phyloP scores from a whole-genome alignment of 2,888 invertebrate genomes.

The Masnerella sp. region DNA sequence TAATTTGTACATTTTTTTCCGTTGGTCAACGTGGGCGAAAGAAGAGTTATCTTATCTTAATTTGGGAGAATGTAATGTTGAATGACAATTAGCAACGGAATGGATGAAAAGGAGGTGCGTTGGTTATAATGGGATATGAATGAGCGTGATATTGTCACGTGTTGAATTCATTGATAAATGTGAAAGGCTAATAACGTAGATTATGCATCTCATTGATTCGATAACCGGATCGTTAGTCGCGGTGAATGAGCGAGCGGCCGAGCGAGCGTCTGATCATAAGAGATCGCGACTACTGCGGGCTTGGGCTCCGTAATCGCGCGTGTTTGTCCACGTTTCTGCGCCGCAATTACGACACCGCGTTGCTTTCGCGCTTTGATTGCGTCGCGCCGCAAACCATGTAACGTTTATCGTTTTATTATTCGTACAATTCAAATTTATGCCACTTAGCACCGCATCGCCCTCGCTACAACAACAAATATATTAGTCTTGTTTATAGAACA shows the following conservation, averaged over 20 bases:
- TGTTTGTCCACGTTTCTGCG: slow-evolving; percentile 32
- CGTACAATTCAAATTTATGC: slow-evolving; percentile 45
- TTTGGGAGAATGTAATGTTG: neutral
- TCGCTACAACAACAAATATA: neutral
- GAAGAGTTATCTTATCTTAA: too few relatives aligned
- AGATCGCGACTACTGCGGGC: slow-evolving; percentile 55
- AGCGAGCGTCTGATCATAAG: slow-evolving; percentile 59
- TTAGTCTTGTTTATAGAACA: too few relatives aligned
- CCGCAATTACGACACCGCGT: slow-evolving; percentile 56
- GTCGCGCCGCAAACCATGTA: slow-evolving; percentile 30
- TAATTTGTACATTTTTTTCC: too few relatives aligned
- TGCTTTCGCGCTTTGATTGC: slow-evolving; percentile 53
- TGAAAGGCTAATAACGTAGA: slow-evolving; percentile 53
- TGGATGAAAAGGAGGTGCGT: neutral
- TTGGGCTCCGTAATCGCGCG: slow-evolving; percentile 24
- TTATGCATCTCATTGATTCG: slow-evolving; percentile 58
- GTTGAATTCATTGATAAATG: slow-evolving; percentile 50
- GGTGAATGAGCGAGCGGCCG: slow-evolving; percentile 41
- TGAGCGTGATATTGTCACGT: slow-evolving; percentile 32
- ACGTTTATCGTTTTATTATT: slow-evolving; percentile 55
- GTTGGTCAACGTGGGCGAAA: too few relatives aligned
- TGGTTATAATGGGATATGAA: slow-evolving; percentile 21
- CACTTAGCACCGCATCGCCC: slow-evolving; percentile 29
- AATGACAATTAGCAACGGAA: neutral
- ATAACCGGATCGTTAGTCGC: slow-evolving; percentile 55